Conservation (phyloP, 2,888 invertebrate species). For the Subacronicta megacephala region DNA sequence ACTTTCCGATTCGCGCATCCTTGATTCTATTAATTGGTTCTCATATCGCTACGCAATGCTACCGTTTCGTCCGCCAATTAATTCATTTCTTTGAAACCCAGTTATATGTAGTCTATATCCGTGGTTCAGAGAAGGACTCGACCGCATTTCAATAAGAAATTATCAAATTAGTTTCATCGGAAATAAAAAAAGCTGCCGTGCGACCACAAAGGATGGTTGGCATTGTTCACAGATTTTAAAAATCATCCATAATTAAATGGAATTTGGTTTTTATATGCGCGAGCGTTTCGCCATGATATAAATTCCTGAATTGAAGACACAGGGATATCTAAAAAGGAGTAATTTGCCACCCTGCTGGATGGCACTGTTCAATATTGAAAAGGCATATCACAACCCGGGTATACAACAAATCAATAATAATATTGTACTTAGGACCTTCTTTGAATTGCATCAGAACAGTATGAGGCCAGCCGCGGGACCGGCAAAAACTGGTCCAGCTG, state of each 20-base stretch:
- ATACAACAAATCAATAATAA: slow-evolving; percentile 65
- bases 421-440: slow-evolving; percentile 74
- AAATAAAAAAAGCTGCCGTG: slow-evolving; percentile 75
- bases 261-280: slow-evolving; percentile 81
- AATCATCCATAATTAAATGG: slow-evolving; percentile 89
- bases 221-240: slow-evolving; percentile 89
- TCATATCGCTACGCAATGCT: slow-evolving; percentile 56
- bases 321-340: slow-evolving; percentile 74
- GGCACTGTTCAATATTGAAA: slow-evolving; percentile 71
- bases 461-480: slow-evolving; percentile 68
- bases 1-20: slow-evolving; percentile 63
- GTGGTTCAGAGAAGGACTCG: slow-evolving; percentile 62
- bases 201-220: slow-evolving; percentile 82
- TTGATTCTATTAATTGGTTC: slow-evolving; percentile 61
- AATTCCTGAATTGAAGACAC: slow-evolving; percentile 78
- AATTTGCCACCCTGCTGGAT: slow-evolving; percentile 84
- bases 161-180: slow-evolving; percentile 86
- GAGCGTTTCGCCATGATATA: slow-evolving; percentile 83
- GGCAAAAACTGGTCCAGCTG: slow-evolving; percentile 78
- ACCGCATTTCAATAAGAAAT: slow-evolving; percentile 81
- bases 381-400: slow-evolving; percentile 49
- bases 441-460: slow-evolving; percentile 67
- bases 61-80: slow-evolving; percentile 57
- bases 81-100: slow-evolving; percentile 62
- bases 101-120: slow-evolving; percentile 53